phyloP scores from a whole-genome alignment of 2,888 invertebrate genomes.

The Diarsia brunnea region DNA sequence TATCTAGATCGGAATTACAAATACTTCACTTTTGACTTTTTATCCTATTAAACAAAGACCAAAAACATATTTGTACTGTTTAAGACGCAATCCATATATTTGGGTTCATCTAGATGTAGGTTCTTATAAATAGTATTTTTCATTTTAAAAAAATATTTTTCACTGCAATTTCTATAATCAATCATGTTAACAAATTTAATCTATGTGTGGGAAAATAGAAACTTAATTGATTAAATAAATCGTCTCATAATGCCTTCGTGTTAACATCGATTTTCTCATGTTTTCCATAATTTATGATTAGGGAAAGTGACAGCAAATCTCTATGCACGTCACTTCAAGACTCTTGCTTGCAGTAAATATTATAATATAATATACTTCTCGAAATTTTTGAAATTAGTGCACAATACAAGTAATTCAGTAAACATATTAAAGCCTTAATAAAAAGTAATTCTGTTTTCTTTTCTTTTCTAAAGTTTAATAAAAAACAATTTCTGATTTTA shows the following conservation, averaged over 20 bases:
- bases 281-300: conserved; percentile 20
- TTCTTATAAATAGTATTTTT: neutral
- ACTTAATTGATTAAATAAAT: conserved; percentile 16
- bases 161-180: neutral
- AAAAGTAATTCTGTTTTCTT: conserved; percentile 6
- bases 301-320: conserved; percentile 35
- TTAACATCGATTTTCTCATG: conserved; percentile 23
- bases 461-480: neutral
- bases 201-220: conserved; percentile 15
- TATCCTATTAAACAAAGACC: too few relatives aligned
- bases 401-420: neutral
- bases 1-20: neutral
- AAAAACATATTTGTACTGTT: too few relatives aligned
- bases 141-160: neutral
- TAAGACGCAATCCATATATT: neutral
- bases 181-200: neutral
- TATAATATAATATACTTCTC: too few relatives aligned
- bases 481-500: conserved; percentile 22
- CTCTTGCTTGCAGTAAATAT: neutral
- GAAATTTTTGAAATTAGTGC: neutral
- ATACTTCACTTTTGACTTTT: neutral
- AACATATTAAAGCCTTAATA: neutral
- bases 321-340: conserved; percentile 2
- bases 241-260: neutral
- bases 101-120: neutral